phyloP scores from a whole-genome alignment of 2,113 vertebrate species.

The Oncorhynchus clarkii region DNA sequence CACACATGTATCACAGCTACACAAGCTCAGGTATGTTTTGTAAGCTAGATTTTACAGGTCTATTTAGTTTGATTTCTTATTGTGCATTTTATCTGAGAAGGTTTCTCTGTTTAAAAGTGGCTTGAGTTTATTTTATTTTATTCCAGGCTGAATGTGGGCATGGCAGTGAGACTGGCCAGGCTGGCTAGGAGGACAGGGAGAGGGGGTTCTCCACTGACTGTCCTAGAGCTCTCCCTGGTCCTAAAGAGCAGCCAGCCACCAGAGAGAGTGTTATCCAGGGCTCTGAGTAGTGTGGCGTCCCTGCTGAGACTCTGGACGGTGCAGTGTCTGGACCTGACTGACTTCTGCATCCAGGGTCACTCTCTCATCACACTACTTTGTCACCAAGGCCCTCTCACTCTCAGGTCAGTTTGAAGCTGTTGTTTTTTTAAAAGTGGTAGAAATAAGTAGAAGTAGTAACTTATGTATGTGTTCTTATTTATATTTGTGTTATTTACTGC shows the following conservation, averaged over 20 bases:
- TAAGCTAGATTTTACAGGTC: no score
- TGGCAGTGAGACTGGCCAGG: constrained; percentile 13
- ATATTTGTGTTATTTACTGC: no score
- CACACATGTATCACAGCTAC: constrained; percentile 8
- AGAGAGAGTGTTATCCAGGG: not conserved
- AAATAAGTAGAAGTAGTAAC: no score
- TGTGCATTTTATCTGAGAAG: no score
- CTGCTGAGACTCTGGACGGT: constrained; percentile 36
- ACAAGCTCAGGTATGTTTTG: constrained; percentile 23
- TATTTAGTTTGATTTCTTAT: no score
- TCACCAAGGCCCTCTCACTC: constrained; percentile 8
- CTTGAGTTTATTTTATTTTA: no score
- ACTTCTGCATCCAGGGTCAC: constrained; percentile 3
- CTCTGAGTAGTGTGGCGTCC: constrained; percentile 18
- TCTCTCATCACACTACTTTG: constrained; percentile 16
- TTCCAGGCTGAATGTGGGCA: constrained; percentile 34
- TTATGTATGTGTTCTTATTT: no score
- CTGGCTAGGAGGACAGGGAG: not conserved
- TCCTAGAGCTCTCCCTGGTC: constrained; percentile 30
- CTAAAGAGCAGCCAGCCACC: not conserved
- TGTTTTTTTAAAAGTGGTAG: no score
- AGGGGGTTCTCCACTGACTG: not conserved
- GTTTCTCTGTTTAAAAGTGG: no score
- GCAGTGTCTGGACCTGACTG: constrained; percentile 33
- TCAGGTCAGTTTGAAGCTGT: constrained; percentile 25